These are phyloP conservation scores for Harpagoxenus sublaevis DNA, from an alignment of 2,888 invertebrate species.

Conservation along the genomic window DNA sequence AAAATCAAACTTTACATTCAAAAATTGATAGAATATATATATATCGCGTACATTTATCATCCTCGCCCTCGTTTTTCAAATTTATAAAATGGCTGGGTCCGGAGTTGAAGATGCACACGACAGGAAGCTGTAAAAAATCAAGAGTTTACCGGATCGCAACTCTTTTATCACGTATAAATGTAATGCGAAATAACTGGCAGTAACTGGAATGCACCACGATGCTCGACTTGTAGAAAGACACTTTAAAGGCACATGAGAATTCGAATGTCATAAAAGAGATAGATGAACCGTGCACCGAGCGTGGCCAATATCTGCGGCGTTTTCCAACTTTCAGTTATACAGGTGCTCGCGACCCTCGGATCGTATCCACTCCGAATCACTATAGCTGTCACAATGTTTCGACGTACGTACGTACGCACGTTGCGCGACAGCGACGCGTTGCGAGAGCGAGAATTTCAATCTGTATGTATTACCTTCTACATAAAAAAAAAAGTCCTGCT, in stretches of 20 bases:
- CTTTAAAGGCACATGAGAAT: constrained; percentile 7
- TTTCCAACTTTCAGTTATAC: constrained; percentile 42
- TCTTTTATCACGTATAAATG: not conserved
- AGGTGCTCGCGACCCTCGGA: not conserved
- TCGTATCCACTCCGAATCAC: constrained; percentile 38
- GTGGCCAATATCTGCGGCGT: constrained; percentile 50
- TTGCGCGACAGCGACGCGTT: constrained; percentile 35
- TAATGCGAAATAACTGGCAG: not conserved
- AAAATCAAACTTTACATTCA: not conserved
- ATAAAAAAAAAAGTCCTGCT: constrained; percentile 55
- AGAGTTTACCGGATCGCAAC: not conserved
- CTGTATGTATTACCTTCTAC: constrained; percentile 24
- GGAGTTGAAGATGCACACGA: not conserved
- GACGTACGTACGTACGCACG: constrained; percentile 38
- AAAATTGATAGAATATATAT: not conserved
- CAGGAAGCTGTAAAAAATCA: not conserved
- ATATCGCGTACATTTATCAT: not conserved
- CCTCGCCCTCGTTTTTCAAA: not conserved
- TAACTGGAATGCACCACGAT: not conserved
- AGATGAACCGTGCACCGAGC: not conserved
- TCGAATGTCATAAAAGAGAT: constrained; percentile 27
- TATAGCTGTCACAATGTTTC: constrained; percentile 59
- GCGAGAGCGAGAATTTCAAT: constrained; percentile 43
- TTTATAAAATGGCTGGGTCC: not conserved
- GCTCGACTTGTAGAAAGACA: not conserved